phyloP scores from a whole-genome alignment of 2,888 invertebrate genomes.

The Nyleta sp. region DNA sequence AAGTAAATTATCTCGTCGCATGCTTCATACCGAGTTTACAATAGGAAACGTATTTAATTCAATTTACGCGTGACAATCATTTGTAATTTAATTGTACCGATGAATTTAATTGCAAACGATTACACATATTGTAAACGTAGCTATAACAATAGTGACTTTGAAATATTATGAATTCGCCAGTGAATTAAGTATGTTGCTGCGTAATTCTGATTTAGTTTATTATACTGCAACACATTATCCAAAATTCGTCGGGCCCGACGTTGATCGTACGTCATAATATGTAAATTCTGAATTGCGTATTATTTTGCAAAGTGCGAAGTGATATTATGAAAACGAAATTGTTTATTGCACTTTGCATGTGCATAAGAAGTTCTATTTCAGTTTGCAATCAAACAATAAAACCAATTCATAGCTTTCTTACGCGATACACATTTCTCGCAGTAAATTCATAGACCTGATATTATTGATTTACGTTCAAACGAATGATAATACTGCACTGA shows the following conservation, averaged over 20 bases:
- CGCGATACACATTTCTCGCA: not conserved
- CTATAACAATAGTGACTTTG: constrained; percentile 16
- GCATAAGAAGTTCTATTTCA: not conserved
- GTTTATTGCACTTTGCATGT: constrained; percentile 7
- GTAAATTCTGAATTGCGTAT: constrained; percentile 18
- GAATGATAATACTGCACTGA: not conserved
- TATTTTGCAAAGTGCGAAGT: not conserved
- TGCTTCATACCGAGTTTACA: not conserved
- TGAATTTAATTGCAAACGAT: constrained; percentile 7
- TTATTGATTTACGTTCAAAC: not conserved
- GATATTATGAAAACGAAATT: constrained; percentile 4
- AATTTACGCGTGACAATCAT: constrained; percentile 14
- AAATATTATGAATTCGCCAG: constrained; percentile 18
- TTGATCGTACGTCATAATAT: constrained; percentile 15
- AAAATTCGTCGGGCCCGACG: not conserved
- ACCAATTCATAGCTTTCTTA: constrained; percentile 5
- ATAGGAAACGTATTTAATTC: constrained; percentile 6
- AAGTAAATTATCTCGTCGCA: too few relatives aligned
- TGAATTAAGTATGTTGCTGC: constrained; percentile 14
- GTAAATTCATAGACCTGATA: not conserved
- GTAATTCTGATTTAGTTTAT: constrained; percentile 26
- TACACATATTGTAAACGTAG: constrained; percentile 10
- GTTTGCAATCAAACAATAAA: not conserved
- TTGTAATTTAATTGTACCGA: constrained; percentile 12
- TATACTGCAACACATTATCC: constrained; percentile 13